These are phyloP conservation scores for Montipora sp. DNA, from an alignment of 64 coral and sea anemone species.

Conservation along the genomic window DNA sequence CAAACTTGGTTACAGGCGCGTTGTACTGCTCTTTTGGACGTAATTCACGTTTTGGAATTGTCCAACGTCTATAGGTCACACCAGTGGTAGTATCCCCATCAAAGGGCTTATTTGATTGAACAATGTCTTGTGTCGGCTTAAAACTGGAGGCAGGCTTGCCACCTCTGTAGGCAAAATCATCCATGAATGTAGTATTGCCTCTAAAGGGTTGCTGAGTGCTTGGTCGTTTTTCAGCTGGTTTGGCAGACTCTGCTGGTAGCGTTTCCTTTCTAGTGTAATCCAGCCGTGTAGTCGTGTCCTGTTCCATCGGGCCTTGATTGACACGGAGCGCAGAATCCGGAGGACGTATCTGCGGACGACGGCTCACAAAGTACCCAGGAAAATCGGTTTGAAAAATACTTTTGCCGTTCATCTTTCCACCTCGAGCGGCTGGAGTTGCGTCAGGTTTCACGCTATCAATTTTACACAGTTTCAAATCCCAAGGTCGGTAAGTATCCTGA, in stretches of 20 bases:
- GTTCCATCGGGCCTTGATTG: conserved; percentile 68
- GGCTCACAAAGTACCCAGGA: conserved; percentile 89
- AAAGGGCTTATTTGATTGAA: conserved; percentile 73
- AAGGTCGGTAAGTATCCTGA: conserved; percentile 87
- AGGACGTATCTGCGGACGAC: conserved; percentile 68
- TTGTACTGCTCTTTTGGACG: conserved; percentile 71
- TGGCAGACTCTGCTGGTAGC: conserved; percentile 56
- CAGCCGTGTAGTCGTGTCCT: conserved; percentile 73
- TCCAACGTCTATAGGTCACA: conserved; percentile 72
- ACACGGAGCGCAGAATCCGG: conserved; percentile 62
- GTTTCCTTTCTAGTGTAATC: conserved; percentile 79
- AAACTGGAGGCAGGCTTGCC: conserved; percentile 79
- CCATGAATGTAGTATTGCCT: conserved; percentile 75
- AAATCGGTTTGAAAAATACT: conserved; percentile 92
- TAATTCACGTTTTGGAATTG: conserved; percentile 61
- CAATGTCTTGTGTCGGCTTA: conserved; percentile 64
- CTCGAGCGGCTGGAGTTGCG: conserved; percentile 37
- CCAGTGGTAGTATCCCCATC: conserved; percentile 74
- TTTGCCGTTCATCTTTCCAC: conserved; percentile 93
- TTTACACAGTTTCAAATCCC: conserved; percentile 78
- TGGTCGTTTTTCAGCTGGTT: conserved; percentile 62
- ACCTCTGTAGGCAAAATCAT: conserved; percentile 77
- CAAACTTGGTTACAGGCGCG: conserved; percentile 72
- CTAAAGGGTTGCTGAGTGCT: conserved; percentile 60
- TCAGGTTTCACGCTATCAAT: conserved; percentile 94